phyloP scores from a whole-genome alignment of 2,888 invertebrate species.

The Xanthorhoe spadicearia region DNA sequence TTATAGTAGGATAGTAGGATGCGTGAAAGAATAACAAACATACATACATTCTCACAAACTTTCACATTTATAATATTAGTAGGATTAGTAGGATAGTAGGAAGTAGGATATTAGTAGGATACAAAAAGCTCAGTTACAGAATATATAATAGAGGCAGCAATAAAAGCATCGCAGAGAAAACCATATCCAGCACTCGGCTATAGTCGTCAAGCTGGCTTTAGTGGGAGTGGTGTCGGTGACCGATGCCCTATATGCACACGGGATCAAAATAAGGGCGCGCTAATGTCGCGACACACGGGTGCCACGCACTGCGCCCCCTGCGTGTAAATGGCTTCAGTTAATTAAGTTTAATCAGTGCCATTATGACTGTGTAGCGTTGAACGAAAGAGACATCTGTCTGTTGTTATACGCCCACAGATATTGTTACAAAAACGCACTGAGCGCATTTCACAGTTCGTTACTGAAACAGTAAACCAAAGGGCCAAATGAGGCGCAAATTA shows the following conservation, averaged over 20 bases:
- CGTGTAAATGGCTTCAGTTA: slow-evolving; percentile 83
- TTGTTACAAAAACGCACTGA: slow-evolving; percentile 63
- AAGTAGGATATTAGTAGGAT: not conserved
- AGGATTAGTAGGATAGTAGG: no score
- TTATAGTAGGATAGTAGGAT: no score
- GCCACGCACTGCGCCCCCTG: slow-evolving; percentile 54
- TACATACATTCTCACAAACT: no score
- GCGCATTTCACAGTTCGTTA: slow-evolving; percentile 34
- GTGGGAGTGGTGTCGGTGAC: slow-evolving; percentile 55
- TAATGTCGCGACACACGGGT: slow-evolving; percentile 49
- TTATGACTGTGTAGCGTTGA: slow-evolving; percentile 61
- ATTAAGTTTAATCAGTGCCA: slow-evolving; percentile 83
- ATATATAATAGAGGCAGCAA: not conserved
- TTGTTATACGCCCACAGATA: slow-evolving; percentile 78
- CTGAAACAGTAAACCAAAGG: slow-evolving; percentile 36
- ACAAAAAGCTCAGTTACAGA: not conserved
- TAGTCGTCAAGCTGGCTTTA: slow-evolving; percentile 22
- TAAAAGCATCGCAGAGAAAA: slow-evolving; percentile 15
- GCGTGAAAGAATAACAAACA: no score
- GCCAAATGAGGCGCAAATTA: slow-evolving; percentile 21
- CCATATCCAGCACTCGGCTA: slow-evolving; percentile 8
- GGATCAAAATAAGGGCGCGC: slow-evolving; percentile 43
- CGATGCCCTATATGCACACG: slow-evolving; percentile 56
- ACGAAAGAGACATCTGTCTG: slow-evolving; percentile 69
- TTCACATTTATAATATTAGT: no score